Evolutionary conservation across 2,797 vertebrate species (phyloP).

Genomic region (Takifugu rubripes): DNA sequence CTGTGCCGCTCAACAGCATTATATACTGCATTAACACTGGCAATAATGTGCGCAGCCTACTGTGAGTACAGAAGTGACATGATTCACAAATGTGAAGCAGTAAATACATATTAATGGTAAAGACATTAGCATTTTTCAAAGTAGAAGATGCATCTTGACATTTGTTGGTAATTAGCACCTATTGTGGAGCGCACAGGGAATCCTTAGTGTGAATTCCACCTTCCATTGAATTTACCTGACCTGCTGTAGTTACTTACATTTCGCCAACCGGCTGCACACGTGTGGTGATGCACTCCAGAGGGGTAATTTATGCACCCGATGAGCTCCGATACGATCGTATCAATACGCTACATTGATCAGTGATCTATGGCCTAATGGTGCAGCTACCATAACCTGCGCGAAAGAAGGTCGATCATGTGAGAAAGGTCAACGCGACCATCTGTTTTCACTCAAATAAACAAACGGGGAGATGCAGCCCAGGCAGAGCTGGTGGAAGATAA

Average conservation of each 20-base stretch:
- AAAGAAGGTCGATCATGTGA: slow-evolving; percentile 9
- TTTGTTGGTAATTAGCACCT: too few species aligned
- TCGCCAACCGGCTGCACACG: neutral
- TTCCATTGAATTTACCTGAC: neutral
- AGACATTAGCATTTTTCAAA: too few species aligned
- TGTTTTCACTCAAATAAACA: slow-evolving; percentile 7
- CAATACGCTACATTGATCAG: slow-evolving; percentile 13
- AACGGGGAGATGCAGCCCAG: neutral
- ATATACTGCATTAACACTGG: too few species aligned
- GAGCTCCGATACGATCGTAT: neutral
- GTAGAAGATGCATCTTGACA: too few species aligned
- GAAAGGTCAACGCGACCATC: slow-evolving; percentile 14
- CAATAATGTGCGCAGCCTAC: too few species aligned
- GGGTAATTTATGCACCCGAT: slow-evolving; percentile 7
- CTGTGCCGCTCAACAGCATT: too few species aligned
- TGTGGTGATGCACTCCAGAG: neutral
- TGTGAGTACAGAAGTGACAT: too few species aligned
- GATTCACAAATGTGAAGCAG: too few species aligned
- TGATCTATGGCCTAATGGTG: slow-evolving; percentile 14
- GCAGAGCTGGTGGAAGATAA: too few species aligned
- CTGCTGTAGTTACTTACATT: neutral
- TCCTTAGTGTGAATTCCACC: too few species aligned
- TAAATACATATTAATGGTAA: too few species aligned
- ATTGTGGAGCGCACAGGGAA: too few species aligned
- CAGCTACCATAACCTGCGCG: neutral